Evolutionary conservation across 2,797 vertebrate genomes (phyloP), one percentile per base, ranked within the genome.

Genomic region (Prionace glauca): DNA sequence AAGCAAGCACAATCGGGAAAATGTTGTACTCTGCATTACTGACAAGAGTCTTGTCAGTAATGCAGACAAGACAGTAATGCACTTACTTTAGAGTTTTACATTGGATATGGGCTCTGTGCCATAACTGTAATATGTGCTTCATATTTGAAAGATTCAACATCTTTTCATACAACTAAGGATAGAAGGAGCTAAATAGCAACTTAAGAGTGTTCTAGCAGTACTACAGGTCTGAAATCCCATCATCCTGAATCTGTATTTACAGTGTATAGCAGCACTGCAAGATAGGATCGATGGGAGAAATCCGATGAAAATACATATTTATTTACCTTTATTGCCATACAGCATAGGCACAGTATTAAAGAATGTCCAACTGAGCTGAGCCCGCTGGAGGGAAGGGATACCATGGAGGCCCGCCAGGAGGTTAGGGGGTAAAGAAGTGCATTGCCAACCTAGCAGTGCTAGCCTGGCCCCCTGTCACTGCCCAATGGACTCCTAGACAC

Each of bases 181-280:
- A 97, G 97, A 96, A 96, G 96, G 96, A 96, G 97, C 96, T 97
- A 97, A 98, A 97, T 95, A 97, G 96, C 96, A 97, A 97, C 95
- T 97, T 97, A 97, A 97, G 96, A 96, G 97, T 97, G 97, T 96
- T 96, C 97, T 97, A 97, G 97, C 97, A 98, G 97, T 97, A 96
- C 97, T 97, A 96, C 97, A 96, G 96, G 97, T 97, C 96, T 96
- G 96, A 96, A 95, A 96, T 95, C 96, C 97, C 98, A 98, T 98
- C 98, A 97, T 96, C 97, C 94, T 95, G 96, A 97, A 97, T 98
- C 96, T 96, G 96, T 96, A 96, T 97, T 97, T 97, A 96, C 96
- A 74, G 0, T 96, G 96, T 92, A 96, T 96, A 95, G 96, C 81
- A 96, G 96, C 96, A 96, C 97, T 95, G 97, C 96, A 93, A 96